Evolutionary conservation across 1,140 invertebrate genomes (phyloP).

Genomic region (Drosophila ogumai): DNA sequence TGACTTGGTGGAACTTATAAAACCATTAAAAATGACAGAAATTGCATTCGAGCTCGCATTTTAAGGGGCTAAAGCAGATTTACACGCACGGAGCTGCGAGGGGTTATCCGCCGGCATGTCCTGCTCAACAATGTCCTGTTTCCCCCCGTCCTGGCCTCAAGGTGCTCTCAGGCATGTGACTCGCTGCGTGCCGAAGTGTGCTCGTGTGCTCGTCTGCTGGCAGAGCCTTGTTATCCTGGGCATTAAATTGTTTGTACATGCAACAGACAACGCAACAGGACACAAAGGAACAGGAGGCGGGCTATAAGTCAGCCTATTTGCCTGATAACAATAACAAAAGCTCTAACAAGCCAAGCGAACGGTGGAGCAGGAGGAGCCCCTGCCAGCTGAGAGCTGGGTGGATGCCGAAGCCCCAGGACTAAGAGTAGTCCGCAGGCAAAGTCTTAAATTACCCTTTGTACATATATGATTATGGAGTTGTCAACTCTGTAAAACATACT

Average conservation of each 20-base stretch:
- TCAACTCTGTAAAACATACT: constrained; percentile 1
- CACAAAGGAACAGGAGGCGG: constrained; percentile 46
- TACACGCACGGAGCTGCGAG: constrained; percentile 12
- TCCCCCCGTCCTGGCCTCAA: constrained; percentile 8
- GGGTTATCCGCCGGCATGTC: constrained; percentile 26
- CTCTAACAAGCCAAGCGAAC: constrained; percentile 30
- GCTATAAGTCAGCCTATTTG: constrained; percentile 67
- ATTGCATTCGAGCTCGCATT: constrained; percentile 63
- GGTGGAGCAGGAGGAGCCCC: constrained; percentile 4
- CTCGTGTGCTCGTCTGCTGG: constrained; percentile 17
- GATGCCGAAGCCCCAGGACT: constrained; percentile 1
- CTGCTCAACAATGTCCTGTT: constrained; percentile 21
- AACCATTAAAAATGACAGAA: constrained; percentile 77
- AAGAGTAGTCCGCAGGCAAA: constrained; percentile 6
- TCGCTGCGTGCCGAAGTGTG: constrained; percentile 43
- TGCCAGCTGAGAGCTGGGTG: not conserved
- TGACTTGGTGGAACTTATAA: constrained; percentile 65
- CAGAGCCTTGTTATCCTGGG: constrained; percentile 63
- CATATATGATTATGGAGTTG: constrained; percentile 22
- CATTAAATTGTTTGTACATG: constrained; percentile 75
- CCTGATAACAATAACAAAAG: constrained; percentile 69
- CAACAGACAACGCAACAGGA: constrained; percentile 44
- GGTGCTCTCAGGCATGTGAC: constrained; percentile 40
- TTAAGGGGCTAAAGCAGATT: constrained; percentile 39
- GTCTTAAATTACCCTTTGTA: constrained; percentile 23